Base-by-base conservation (phyloP, 2,888 invertebrate species). In the Eulithis testata region DNA sequence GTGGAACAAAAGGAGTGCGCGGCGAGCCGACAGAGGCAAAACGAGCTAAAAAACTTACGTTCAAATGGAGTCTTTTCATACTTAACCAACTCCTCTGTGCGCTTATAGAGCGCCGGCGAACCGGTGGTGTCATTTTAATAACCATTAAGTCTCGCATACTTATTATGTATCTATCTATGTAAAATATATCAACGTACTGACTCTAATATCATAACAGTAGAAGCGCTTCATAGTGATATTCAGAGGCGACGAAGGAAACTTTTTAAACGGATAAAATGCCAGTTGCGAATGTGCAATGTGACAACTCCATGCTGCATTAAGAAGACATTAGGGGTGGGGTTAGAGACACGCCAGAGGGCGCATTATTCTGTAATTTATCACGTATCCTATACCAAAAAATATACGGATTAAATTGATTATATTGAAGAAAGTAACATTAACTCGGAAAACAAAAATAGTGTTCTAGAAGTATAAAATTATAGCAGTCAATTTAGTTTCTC, bases 291-390 rank as follows among this genome's bases (percentile, higher is more conserved):
- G 85, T 87, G 87, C 88, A 87, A 86, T 86, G 89, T 89, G 88
- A 90, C 89, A 91, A 87, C 86, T 88, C 85, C 85, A 87, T 88
- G 85, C 87, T 84, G 89, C 90, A 91, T 92, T 90, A 92, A 88
- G 89, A 91, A 91, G 86, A 88, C 89, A 91, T 91, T 91, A 90
- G 86, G 86, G 83, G 80, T 81, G 84, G 80, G 79, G 77, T 81
- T 80, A 81, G 76, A 81, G 72, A 72, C 77, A 81, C 75, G 81
- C 79, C 80, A 79, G 82, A 82, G 85, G 85, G 85, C 82, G 83
- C 86, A 88, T 89, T 90, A 90, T 90, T 88, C 81, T 75, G 77
- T 83, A 79, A 90, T 90, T 87, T 90, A 88, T 91, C 88, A 88
- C 81, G 76, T 78, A 83, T 82, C 76, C 76, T 80, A 85, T 83